Base-by-base conservation (phyloP, 2,888 invertebrate species). In the Apocheima hispidaria region DNA sequence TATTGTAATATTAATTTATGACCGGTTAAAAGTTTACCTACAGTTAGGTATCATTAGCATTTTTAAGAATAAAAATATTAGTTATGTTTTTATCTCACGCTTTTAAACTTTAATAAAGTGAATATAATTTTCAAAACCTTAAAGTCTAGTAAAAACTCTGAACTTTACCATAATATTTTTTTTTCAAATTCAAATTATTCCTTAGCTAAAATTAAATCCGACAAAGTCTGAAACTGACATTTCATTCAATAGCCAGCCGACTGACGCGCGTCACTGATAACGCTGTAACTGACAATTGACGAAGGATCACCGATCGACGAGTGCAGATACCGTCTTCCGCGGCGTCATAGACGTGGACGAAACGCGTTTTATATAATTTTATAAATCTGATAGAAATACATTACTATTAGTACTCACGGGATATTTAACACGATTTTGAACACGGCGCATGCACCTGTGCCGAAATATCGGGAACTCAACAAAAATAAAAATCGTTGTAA, bases 221-320 rank as follows among this genome's bases (percentile, higher is more conserved):
- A 26, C 67, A 78, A 72, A 35, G 41, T 73, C 72, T 69, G 72
- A 78, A 81, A 82, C 77, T 84, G 86, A 82, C 86, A 81, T 84
- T 83, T 88, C 77, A 87, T 86, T 90, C 81, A 83, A 84, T 83
- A 74, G 81, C 70, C 72, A 62, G 49, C 67, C 83, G 89, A 90
- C 72, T 84, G 90, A 89, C 88, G 77, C 66, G 57, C 77, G 86
- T 85, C 87, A 78, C 53, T 70, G 90, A 90, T 90, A 90, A 77
- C 80, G 74, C 72, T 78, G 73, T 67, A 75, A 68, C 79, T 81
- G 84, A 85, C 89, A 81, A 73, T 77, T 86, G 88, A 88, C 87
- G 87, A 86, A 88, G 90, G 88, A 87, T 81, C 81, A 74, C 69
- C 77, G 84, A 83, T 86, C 73, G 74, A 74, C 77, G 73, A 78